A percentile compares a stretch with the other conserved stretches of the same genome.
These are phyloP conservation scores for Blastobasis adustella DNA, from an alignment of 2,888 invertebrate genomes.

Conservation along the genomic window DNA sequence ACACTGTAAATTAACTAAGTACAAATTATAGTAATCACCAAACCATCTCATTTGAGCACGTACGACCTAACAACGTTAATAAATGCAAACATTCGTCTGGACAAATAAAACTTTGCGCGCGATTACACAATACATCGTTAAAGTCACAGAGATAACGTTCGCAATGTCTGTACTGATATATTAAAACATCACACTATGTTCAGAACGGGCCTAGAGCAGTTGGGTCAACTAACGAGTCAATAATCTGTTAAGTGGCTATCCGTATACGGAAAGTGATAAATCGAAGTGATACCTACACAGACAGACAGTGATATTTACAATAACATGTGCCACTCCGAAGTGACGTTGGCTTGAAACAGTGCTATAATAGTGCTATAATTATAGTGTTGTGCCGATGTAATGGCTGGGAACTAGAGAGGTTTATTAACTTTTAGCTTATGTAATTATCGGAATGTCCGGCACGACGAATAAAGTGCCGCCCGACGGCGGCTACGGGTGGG, in stretches of 20 bases:
- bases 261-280: constrained; percentile 3
- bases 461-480: constrained; percentile 66
- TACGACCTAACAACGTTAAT: background rate
- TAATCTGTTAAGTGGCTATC: constrained; percentile 10
- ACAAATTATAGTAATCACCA: too few species aligned
- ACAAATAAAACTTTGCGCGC: constrained; percentile 8
- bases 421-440: constrained; percentile 10
- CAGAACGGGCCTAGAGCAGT: constrained; percentile 9
- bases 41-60: too few species aligned
- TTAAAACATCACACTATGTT: constrained; percentile 17
- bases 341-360: background rate
- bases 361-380: background rate
- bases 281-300: constrained; percentile 10
- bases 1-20: too few species aligned
- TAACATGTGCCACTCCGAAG: constrained; percentile 1
- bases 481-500: constrained; percentile 80
- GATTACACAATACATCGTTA: constrained; percentile 45
- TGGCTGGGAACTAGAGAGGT: background rate
- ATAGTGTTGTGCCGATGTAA: background rate
- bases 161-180: constrained; percentile 14
- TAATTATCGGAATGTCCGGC: constrained; percentile 35
- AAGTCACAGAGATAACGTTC: constrained; percentile 51
- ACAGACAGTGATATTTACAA: constrained; percentile 7
- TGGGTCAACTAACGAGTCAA: constrained; percentile 6
- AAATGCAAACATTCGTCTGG: constrained; percentile 2